Evolutionary conservation across 2,113 vertebrate species (phyloP).

Genomic region (Australoheros scitulus): DNA sequence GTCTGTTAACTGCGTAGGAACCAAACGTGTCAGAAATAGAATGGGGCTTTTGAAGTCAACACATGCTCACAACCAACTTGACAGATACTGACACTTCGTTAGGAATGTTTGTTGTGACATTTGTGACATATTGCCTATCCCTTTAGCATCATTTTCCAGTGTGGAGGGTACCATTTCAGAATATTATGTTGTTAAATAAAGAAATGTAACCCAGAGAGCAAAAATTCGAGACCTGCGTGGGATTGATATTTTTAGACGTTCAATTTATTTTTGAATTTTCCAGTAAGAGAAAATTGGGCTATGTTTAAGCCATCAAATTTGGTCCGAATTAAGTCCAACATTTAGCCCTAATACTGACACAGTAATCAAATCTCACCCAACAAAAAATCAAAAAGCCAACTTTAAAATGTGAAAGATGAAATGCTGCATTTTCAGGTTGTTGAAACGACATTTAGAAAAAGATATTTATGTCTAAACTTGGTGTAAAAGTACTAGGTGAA

Average conservation of each 20-base stretch:
- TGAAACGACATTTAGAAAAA: too few species aligned
- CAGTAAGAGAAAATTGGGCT: background rate
- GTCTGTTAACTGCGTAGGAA: conserved; percentile 28
- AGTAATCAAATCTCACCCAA: background rate
- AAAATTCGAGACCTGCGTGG: background rate
- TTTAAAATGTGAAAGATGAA: background rate
- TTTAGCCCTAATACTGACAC: background rate
- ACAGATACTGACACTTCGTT: background rate
- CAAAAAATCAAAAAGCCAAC: background rate
- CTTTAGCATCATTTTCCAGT: background rate
- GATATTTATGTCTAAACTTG: too few species aligned
- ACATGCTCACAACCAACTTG: background rate
- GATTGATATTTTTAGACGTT: background rate
- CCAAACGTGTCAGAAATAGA: conserved; percentile 14
- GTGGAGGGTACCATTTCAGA: background rate
- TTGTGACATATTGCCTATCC: background rate
- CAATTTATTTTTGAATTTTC: background rate
- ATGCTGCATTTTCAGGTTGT: background rate
- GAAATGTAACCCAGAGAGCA: background rate
- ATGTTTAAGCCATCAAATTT: background rate
- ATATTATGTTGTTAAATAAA: background rate
- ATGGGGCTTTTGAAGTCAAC: conserved; percentile 1
- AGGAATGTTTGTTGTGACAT: background rate
- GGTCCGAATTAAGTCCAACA: background rate
- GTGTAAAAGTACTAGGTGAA: too few species aligned